A percentile compares a stretch with the other conserved stretches of the same genome.
Conservation (phyloP, 92 coral and sea anemone genomes). For the Desmophyllum pertusum region DNA sequence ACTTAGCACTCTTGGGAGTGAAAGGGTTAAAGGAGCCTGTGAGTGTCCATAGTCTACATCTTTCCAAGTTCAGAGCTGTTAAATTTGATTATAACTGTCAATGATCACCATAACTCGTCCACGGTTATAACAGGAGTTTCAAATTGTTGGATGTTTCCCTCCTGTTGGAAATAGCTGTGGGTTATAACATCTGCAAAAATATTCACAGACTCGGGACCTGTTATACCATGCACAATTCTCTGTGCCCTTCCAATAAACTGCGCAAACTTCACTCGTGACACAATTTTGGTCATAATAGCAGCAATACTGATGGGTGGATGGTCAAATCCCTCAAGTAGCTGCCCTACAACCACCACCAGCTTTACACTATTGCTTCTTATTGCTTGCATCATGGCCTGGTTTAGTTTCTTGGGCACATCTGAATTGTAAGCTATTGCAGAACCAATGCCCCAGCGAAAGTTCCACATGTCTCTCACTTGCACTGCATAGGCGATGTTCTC, state of each 20-base stretch:
- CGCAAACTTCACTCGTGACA: conserved; percentile 40
- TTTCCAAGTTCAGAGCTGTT: neutral
- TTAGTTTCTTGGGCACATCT: neutral
- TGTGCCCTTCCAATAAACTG: conserved; percentile 59
- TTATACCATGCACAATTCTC: conserved; percentile 18
- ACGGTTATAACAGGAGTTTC: conserved; percentile 28
- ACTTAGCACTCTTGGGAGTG: too few relatives aligned
- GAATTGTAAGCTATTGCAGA: conserved; percentile 21
- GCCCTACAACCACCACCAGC: conserved; percentile 36
- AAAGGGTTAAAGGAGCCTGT: too few relatives aligned
- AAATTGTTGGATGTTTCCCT: neutral
- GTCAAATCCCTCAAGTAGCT: conserved; percentile 52
- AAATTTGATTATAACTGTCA: too few relatives aligned
- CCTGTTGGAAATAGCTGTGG: conserved; percentile 10
- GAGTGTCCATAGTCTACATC: too few relatives aligned
- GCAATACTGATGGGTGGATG: conserved; percentile 54
- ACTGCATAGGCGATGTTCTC: conserved; percentile 15
- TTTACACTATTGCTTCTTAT: conserved; percentile 9
- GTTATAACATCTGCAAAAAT: conserved; percentile 26
- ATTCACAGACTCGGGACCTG: neutral
- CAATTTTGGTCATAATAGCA: conserved; percentile 34
- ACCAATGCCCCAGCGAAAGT: neutral
- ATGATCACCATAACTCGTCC: too few relatives aligned
- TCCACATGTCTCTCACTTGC: conserved; percentile 20
- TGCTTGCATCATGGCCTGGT: conserved; percentile 1